Conservation (phyloP, 2,113 vertebrate species). For the Willisornis vidua region DNA sequence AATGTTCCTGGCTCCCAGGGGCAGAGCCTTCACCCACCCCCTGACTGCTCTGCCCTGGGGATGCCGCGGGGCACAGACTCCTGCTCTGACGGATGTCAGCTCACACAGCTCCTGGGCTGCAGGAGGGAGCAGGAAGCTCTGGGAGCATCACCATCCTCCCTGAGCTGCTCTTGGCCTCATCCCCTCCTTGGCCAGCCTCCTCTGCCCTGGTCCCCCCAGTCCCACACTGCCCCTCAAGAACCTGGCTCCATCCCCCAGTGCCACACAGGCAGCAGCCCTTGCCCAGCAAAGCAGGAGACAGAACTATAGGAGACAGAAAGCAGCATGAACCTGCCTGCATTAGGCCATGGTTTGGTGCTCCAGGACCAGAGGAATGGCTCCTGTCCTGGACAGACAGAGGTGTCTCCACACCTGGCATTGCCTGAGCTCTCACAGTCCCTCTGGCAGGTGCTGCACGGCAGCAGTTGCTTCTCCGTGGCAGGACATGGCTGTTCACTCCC, state of each 20-base stretch:
- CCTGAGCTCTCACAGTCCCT: accelerated
- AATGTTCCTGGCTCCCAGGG: neutral
- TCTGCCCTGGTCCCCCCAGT: neutral
- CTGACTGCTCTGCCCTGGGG: neutral
- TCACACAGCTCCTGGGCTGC: neutral
- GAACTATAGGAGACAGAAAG: neutral
- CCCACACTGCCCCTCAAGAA: accelerated
- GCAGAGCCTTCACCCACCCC: neutral
- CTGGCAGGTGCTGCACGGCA: accelerated
- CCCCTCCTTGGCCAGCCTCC: neutral
- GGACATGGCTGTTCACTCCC: accelerated
- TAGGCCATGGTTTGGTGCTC: accelerated
- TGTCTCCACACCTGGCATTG: accelerated
- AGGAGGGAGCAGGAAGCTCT: no score
- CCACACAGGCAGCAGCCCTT: neutral
- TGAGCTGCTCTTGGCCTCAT: neutral
- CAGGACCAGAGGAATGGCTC: accelerated
- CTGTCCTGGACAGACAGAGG: accelerated
- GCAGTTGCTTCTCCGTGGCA: accelerated
- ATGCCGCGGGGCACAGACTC: neutral
- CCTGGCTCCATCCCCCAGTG: neutral
- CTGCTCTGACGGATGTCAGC: neutral
- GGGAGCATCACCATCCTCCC: neutral
- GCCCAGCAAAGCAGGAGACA: accelerated
- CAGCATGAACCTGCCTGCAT: accelerated